A percentile compares a stretch with the other conserved stretches of the same genome.
Conservation (phyloP, 2,113 vertebrate species). For the Pungitius pungitius region DNA sequence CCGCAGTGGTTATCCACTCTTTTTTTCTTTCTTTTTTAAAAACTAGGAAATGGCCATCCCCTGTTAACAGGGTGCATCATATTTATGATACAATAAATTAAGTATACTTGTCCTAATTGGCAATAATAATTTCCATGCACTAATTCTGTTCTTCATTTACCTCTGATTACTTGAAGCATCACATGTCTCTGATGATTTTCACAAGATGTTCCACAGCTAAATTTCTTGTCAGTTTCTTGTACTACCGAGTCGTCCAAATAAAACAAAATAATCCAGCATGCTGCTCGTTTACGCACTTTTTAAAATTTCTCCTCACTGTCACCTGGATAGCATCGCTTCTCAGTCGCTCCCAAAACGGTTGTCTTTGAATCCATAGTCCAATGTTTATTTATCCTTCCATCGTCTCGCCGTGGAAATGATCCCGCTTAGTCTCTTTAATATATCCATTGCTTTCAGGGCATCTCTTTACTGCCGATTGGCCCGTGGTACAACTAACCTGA, state of each 20-base stretch:
- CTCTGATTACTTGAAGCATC: not conserved
- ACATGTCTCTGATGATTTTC: not conserved
- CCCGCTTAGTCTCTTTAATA: not conserved
- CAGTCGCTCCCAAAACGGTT: not conserved
- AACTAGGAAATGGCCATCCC: not conserved
- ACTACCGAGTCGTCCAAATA: not conserved
- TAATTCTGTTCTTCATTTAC: not conserved
- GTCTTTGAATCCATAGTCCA: too few species aligned
- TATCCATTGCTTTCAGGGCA: not conserved
- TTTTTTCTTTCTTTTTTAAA: not conserved
- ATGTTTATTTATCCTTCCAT: too few species aligned
- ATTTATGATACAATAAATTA: not conserved
- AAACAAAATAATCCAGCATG: not conserved
- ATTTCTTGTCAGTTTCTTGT: not conserved
- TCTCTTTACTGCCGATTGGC: not conserved
- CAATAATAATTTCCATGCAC: not conserved
- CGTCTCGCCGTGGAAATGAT: too few species aligned
- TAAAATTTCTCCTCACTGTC: not conserved
- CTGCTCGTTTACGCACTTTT: not conserved
- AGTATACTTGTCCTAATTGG: not conserved
- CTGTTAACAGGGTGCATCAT: not conserved
- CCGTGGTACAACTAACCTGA: not conserved
- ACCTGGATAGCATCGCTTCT: not conserved
- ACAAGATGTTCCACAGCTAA: not conserved
- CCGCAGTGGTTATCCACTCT: not conserved